Conservation (phyloP, 2,797 vertebrate genomes). For the Sebastiscus albofasciatus region DNA sequence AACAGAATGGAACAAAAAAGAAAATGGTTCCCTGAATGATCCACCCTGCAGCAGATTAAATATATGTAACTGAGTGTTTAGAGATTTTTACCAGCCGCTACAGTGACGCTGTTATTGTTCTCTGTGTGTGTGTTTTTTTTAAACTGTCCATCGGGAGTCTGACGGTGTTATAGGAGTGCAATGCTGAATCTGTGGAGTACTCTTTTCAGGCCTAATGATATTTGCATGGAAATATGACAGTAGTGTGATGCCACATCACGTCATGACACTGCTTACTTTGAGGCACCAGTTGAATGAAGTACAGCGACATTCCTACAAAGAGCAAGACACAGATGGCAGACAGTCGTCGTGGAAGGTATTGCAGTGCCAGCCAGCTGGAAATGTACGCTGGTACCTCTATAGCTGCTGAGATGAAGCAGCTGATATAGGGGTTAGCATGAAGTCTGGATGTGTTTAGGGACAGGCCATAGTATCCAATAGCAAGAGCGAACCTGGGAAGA, state of each 20-base stretch:
- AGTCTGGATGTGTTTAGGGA: slow-evolving; percentile 88
- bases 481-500: slow-evolving; percentile 84
- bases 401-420: slow-evolving; percentile 87
- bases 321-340: slow-evolving; percentile 79
- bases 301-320: slow-evolving; percentile 84
- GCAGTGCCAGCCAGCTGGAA: slow-evolving; percentile 84
- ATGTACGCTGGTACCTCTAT: slow-evolving; percentile 87
- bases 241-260: neutral
- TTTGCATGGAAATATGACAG: neutral
- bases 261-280: slow-evolving; percentile 72
- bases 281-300: slow-evolving; percentile 86
- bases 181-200: too few relatives aligned
- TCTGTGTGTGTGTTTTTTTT: too few relatives aligned
- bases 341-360: slow-evolving; percentile 78
- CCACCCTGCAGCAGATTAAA: too few relatives aligned
- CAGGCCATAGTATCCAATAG: slow-evolving; percentile 84
- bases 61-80: too few relatives aligned
- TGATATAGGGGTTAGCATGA: slow-evolving; percentile 84
- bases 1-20: neutral
- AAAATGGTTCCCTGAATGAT: neutral
- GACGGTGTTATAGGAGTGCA: too few relatives aligned
- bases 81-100: too few relatives aligned
- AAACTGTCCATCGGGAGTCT: too few relatives aligned
- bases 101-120: too few relatives aligned
- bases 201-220: neutral